These are phyloP conservation scores for Manduca sexta DNA, from an alignment of 1,140 invertebrate genomes.

Conservation along the genomic window DNA sequence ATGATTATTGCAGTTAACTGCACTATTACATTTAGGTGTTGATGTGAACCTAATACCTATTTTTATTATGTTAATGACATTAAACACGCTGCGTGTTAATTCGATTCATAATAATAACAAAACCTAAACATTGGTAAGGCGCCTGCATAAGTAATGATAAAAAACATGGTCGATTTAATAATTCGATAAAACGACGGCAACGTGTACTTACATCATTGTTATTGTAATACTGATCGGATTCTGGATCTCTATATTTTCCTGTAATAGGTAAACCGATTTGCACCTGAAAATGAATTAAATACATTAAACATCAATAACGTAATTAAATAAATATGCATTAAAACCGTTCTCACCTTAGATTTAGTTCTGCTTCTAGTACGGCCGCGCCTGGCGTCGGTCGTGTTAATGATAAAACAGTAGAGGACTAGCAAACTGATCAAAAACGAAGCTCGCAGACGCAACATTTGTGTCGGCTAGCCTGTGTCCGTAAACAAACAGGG, in stretches of 20 bases:
- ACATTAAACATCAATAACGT: neutral
- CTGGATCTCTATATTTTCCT: slow-evolving; percentile 88
- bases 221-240: slow-evolving; percentile 91
- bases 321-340: neutral
- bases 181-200: too few species aligned
- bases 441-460: slow-evolving; percentile 33
- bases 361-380: slow-evolving; percentile 79
- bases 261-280: slow-evolving; percentile 90
- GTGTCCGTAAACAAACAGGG: neutral
- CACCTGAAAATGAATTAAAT: slow-evolving; percentile 72
- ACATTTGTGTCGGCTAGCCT: slow-evolving; percentile 26
- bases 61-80: too few species aligned
- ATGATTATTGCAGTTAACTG: too few species aligned
- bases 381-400: slow-evolving; percentile 72
- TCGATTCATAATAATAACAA: too few species aligned
- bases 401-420: slow-evolving; percentile 42
- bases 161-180: too few species aligned
- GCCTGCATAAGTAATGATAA: too few species aligned
- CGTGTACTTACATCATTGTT: slow-evolving; percentile 84
- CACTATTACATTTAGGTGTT: too few species aligned
- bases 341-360: slow-evolving; percentile 76
- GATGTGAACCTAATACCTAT: too few species aligned
- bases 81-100: too few species aligned
- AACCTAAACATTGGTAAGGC: too few species aligned
- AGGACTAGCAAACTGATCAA: slow-evolving; percentile 52